Conservation (phyloP, 1,140 invertebrate species). For the Battus philenor region DNA sequence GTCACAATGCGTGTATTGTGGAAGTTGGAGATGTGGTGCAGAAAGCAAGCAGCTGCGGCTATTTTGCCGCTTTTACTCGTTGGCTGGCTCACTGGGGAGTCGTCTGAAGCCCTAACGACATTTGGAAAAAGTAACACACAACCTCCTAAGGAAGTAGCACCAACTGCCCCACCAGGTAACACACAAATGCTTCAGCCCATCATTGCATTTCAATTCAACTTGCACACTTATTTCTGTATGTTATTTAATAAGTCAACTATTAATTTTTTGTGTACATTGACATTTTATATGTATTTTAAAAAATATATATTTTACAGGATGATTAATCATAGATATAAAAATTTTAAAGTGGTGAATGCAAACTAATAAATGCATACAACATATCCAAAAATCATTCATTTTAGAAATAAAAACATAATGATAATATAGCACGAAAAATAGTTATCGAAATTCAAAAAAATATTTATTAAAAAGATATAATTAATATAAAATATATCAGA, state of each 20-base stretch:
- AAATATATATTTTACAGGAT: too few species aligned
- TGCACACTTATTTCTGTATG: neutral
- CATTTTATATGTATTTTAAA: too few species aligned
- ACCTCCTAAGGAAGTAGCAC: constrained; percentile 56
- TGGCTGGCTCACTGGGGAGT: constrained; percentile 66
- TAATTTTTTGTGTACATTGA: too few species aligned
- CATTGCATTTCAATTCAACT: constrained; percentile 1
- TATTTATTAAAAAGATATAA: too few species aligned
- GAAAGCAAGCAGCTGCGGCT: constrained; percentile 52
- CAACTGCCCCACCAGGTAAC: constrained; percentile 77
- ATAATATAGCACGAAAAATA: too few species aligned
- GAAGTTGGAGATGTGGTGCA: constrained; percentile 63
- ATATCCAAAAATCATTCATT: too few species aligned
- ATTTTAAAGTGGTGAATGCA: too few species aligned
- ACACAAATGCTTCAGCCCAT: constrained; percentile 8
- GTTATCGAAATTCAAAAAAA: too few species aligned
- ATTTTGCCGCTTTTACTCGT: constrained; percentile 66
- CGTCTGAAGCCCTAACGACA: constrained; percentile 79
- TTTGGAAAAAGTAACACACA: constrained; percentile 80
- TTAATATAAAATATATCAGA: too few species aligned
- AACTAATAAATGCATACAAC: too few species aligned
- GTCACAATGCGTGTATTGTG: constrained; percentile 51
- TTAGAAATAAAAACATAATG: too few species aligned
- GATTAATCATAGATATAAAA: too few species aligned
- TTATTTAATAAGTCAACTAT: neutral